phyloP scores from a whole-genome alignment of 2,888 invertebrate species.

The Digitonthophagus gazella region DNA sequence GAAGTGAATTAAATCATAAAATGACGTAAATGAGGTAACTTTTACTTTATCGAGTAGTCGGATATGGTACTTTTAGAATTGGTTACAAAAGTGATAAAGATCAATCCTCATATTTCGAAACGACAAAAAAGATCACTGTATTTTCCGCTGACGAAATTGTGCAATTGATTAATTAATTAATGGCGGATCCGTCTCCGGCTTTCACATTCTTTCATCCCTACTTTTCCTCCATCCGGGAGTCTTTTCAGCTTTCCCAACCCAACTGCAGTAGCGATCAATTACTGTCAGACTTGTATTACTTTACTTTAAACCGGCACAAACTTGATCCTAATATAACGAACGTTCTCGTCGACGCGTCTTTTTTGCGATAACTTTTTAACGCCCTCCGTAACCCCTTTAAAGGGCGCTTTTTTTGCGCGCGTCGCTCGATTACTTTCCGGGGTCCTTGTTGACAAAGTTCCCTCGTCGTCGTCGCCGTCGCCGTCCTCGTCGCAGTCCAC shows the following conservation, averaged over 20 bases:
- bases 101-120: neutral
- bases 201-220: neutral
- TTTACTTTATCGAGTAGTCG: too few species aligned
- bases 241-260: neutral
- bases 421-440: neutral
- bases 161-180: neutral
- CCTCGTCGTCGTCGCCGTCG: neutral
- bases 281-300: slow-evolving; percentile 41
- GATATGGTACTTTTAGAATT: too few species aligned
- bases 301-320: slow-evolving; percentile 43
- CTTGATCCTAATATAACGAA: slow-evolving; percentile 39
- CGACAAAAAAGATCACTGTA: neutral
- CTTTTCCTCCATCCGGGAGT: neutral
- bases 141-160: neutral
- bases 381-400: neutral
- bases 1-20: too few species aligned
- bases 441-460: slow-evolving; percentile 3
- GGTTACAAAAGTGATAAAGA: too few species aligned
- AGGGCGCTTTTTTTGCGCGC: neutral
- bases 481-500: neutral
- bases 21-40: too few species aligned
- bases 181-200: too few species aligned
- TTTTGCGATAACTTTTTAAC: slow-evolving; percentile 3
- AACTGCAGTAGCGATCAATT: slow-evolving; percentile 40
- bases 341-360: neutral